Percentiles rank a stretch among this genome's conserved stretches.
These are phyloP conservation scores for Chamaea fasciata DNA, from an alignment of 2,113 vertebrate genomes.

Conservation along the genomic window DNA sequence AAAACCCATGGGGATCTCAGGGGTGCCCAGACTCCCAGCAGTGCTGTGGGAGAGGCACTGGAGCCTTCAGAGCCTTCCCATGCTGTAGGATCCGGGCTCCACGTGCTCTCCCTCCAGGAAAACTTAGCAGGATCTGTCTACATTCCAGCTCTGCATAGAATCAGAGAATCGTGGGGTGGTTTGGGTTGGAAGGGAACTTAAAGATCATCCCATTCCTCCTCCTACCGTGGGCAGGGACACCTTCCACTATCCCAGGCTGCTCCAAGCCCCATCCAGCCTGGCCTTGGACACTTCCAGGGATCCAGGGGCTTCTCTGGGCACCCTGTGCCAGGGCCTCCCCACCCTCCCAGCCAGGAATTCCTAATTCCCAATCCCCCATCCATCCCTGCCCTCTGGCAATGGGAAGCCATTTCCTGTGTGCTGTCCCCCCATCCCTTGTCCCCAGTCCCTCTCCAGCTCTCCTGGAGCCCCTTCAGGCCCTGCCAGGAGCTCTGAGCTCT, in stretches of 20 bases:
- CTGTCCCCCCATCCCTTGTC: not conserved
- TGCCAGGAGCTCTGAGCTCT: not conserved
- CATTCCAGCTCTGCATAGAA: not conserved
- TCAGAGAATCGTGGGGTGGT: accelerated
- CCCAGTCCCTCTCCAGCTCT: not conserved
- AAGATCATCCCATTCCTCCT: accelerated
- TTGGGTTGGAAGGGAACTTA: not conserved
- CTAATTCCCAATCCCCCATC: not conserved
- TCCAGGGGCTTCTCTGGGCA: not conserved
- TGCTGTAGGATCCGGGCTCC: not conserved
- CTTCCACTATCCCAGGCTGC: accelerated
- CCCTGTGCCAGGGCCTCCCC: accelerated
- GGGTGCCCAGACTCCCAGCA: not conserved
- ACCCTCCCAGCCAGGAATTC: not conserved
- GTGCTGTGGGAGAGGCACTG: not conserved
- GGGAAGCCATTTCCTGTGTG: not conserved
- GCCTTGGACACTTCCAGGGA: not conserved
- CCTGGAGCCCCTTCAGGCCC: not conserved
- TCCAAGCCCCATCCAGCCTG: accelerated
- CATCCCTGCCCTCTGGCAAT: not conserved
- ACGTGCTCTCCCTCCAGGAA: not conserved
- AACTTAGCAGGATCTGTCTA: not conserved
- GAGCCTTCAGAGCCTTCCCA: not conserved
- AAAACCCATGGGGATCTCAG: not conserved
- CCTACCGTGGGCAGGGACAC: not conserved